Base-by-base conservation (phyloP, 2,888 invertebrate genomes). In the Limenitis camilla region DNA sequence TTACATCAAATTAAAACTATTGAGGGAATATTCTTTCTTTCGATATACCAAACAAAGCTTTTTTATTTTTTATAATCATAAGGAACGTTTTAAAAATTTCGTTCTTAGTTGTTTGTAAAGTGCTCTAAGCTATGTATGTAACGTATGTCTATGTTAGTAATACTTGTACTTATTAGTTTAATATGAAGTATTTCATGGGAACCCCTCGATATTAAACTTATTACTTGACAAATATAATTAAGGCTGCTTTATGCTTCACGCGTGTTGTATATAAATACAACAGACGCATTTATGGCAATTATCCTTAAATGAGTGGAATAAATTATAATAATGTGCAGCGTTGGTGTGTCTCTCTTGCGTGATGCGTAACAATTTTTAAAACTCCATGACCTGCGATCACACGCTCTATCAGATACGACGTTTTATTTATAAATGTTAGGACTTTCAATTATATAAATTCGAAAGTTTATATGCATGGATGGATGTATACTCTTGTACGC, bases 251-350 rank as follows among this genome's bases (percentile, higher is more conserved):
- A 9, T 30, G 36, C 36, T 1, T 35, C 36, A 36, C 30, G 36
- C 45, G 41, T 41, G 40, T 53, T 38, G 19, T 45, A 40, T 55
- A 72, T 76, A 74, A 77, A 79, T 79, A 68, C 71, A 75, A 73
- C 54, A 64, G 63, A 55, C 64, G 67, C 67, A 66, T 77, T 74
- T 72, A 79, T 76, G 74, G 64, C 77, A 81, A 82, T 83, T 72
- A 78, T 67, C 68, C 67, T 66, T 70, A 79, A 80, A 81, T 78
- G 76, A 80, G 73, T 63, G 68, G 69, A 70, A 69, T 71, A 71
- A 71, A 70, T 71, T 71, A 74, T 74, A 74, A 75, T 79, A 74
- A 74, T 59, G 61, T 62, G 61, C 53, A 58, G 61, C 60, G 63
- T 45, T 61, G 59, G 61, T 59, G 57, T 60, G 55, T 40, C 57